Evolutionary conservation across 2,888 invertebrate species (phyloP), one percentile per base, ranked within the genome.

Genomic region (Orthosia incerta): DNA sequence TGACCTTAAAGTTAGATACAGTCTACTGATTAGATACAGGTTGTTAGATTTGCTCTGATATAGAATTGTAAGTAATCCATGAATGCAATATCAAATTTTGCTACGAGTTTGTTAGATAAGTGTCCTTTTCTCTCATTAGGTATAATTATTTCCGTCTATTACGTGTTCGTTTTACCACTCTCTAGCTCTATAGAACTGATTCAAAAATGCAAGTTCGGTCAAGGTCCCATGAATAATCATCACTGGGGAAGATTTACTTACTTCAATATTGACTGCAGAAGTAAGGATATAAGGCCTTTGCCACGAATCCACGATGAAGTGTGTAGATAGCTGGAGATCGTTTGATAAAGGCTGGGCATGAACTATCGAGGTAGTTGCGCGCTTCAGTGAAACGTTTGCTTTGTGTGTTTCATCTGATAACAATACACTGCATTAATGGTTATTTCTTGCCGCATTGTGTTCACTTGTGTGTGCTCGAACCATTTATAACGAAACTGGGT

Each of bases 381-480:
- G 55, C 69, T 68, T 71, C 18, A 68, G 65, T 64, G 26, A 66
- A 71, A 69, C 61, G 62, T 71, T 51, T 56, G 70, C 72, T 70
- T 87, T 74, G 80, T 84, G 59, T 76, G 53, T 31, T 79, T 53
- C 74, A 89, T 89, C 89, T 79, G 89, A 89, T 89, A 86, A 83
- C 71, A 73, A 68, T 48, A 67, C 48, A 62, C 78, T 85, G 82
- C 83, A 86, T 81, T 81, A 59, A 74, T 76, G 79, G 82, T 82
- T 79, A 76, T 80, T 75, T 69, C 71, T 63, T 84, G 75, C 86
- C 83, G 82, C 79, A 85, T 76, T 80, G 68, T 74, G 59, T 69
- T 45, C 67, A 65, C 56, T 31, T 48, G 53, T 67, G 45, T 48
- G 53, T 67, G 45, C 56, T 60, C 23, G n/a, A 64, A 50, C 39